A percentile compares a stretch with the other conserved stretches of the same genome.
Evolutionary conservation across 2,888 invertebrate species (phyloP).

Genomic region (Leptinotarsa haldemani): DNA sequence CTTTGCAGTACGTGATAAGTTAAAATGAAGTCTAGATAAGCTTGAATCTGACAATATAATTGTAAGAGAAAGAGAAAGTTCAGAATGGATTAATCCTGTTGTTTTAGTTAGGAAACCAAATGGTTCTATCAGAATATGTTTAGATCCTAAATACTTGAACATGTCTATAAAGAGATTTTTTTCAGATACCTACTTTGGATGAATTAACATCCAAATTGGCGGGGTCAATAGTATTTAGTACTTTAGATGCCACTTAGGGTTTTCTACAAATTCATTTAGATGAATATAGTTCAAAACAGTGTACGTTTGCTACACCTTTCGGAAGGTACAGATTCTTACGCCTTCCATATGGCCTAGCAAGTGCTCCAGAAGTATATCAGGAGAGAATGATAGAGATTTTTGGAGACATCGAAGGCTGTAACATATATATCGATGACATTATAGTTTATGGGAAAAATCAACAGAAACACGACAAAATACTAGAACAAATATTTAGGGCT

Average conservation of each 20-base stretch:
- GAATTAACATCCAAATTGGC: background rate
- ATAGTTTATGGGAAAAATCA: conserved; percentile 40
- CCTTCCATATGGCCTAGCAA: conserved; percentile 5
- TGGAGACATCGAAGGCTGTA: conserved; percentile 43
- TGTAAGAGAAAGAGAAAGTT: too few relatives aligned
- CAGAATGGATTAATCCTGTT: too few relatives aligned
- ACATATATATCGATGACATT: conserved; percentile 23
- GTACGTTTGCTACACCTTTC: conserved; percentile 46
- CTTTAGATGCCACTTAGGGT: conserved; percentile 7
- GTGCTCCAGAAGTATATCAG: conserved; percentile 54
- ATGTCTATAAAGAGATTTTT: background rate
- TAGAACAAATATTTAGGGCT: conserved; percentile 16
- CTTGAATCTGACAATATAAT: too few relatives aligned
- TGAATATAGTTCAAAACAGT: conserved; percentile 44
- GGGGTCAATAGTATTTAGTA: conserved; percentile 17
- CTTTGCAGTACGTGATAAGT: too few relatives aligned
- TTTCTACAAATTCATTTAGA: conserved; percentile 16
- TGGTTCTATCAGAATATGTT: conserved; percentile 35
- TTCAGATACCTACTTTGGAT: too few relatives aligned
- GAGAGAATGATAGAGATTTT: conserved; percentile 47
- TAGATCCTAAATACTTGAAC: conserved; percentile 41
- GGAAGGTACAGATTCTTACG: too few relatives aligned
- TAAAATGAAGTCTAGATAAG: too few relatives aligned
- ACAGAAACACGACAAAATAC: conserved; percentile 43
- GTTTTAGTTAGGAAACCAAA: conserved; percentile 35